A percentile compares a stretch with the other conserved stretches of the same genome.
phyloP scores from a whole-genome alignment of 1,140 invertebrate species.

The Lethocerus indicus region DNA sequence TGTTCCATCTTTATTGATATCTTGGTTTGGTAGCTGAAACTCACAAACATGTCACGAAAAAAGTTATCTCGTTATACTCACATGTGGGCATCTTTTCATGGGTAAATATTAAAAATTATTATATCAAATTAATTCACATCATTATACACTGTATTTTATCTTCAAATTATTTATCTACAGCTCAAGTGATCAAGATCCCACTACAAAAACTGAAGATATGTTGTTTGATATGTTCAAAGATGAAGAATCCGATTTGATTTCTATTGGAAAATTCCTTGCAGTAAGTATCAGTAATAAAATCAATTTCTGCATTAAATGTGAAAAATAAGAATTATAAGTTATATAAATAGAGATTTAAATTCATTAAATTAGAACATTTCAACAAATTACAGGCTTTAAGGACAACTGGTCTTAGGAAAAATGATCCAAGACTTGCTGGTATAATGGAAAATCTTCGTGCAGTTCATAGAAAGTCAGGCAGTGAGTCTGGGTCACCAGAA shows the following conservation, averaged over 20 bases:
- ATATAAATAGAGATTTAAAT: background rate
- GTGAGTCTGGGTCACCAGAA: conserved; percentile 57
- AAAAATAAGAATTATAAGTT: background rate
- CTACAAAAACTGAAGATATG: conserved; percentile 22
- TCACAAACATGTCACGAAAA: too few species aligned
- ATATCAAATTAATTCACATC: background rate
- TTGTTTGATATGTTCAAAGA: conserved; percentile 86
- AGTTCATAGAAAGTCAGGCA: conserved; percentile 51
- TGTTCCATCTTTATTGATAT: too few species aligned
- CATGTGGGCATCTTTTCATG: background rate
- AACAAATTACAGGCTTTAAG: conserved; percentile 49
- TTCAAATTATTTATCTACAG: conserved; percentile 2
- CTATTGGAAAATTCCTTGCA: conserved; percentile 66
- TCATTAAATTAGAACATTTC: conserved; percentile 1
- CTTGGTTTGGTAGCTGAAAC: too few species aligned
- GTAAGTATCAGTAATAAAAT: conserved; percentile 10
- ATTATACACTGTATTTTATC: background rate
- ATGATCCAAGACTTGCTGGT: conserved; percentile 70
- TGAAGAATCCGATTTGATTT: conserved; percentile 54
- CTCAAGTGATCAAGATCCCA: conserved; percentile 6
- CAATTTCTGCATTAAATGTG: background rate
- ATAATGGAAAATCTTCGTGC: conserved; percentile 66
- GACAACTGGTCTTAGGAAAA: conserved; percentile 69
- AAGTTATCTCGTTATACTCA: background rate
- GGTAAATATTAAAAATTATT: too few species aligned